A percentile compares a stretch with the other conserved stretches of the same genome.
Conservation (phyloP, 2,888 invertebrate species). For the Lycophotia porphyrea region DNA sequence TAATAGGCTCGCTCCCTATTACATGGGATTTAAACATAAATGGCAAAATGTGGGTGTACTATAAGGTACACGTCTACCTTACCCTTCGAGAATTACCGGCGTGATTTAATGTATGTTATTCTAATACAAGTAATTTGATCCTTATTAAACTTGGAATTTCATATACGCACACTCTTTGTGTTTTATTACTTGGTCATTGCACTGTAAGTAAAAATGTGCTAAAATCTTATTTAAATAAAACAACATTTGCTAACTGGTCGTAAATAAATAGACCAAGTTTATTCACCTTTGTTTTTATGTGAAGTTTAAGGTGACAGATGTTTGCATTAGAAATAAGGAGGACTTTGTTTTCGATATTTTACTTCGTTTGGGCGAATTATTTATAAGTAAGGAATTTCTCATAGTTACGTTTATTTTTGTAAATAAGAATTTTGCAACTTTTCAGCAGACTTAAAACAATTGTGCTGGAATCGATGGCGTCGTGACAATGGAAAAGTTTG, state of each 20-base stretch:
- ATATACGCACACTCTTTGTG: no score
- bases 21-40: neutral
- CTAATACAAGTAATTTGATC: neutral
- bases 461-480: neutral
- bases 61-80: neutral
- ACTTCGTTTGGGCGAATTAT: neutral
- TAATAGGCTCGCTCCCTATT: neutral
- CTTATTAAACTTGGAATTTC: neutral
- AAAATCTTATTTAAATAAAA: constrained; percentile 34
- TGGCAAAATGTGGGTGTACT: neutral
- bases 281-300: constrained; percentile 38
- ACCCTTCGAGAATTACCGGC: neutral
- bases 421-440: neutral
- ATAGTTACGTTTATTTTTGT: neutral
- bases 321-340: constrained; percentile 19
- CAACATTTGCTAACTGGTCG: constrained; percentile 11
- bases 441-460: neutral
- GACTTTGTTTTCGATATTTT: neutral
- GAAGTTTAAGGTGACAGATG: constrained; percentile 41
- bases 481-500: neutral
- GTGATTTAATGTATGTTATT: neutral
- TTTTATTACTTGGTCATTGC: constrained; percentile 24
- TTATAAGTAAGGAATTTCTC: neutral
- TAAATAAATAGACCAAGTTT: constrained; percentile 40
- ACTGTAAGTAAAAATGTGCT: constrained; percentile 10